Base-by-base conservation (phyloP, 2,113 vertebrate species). In the Brienomyrus brachyistius region DNA sequence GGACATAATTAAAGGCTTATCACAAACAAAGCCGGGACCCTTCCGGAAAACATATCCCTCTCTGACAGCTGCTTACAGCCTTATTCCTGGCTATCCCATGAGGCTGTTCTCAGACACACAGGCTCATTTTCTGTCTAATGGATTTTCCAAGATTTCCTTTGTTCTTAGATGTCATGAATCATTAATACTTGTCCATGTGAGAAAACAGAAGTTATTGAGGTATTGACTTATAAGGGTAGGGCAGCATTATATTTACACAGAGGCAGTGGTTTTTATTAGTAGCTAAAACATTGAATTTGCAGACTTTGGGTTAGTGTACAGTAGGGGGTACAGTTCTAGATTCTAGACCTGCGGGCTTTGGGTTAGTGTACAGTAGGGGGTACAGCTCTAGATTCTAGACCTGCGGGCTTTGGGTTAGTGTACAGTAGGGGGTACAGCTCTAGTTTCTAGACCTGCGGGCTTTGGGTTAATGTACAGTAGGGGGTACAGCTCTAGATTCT, bases 141-240 rank as follows among this genome's bases (percentile, higher is more conserved):
- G 51, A 87, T 87, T 87, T 56, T 87, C 56, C 87, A 88, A 88
- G 56, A 56, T 59, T 88, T 47, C 87, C 21, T 88, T 88, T 88
- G 87, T 62, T 88, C 21, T 88, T 59, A 88, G 54, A 88, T 88
- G 62, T 17, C 87, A 87, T 87, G 54, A 87, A 54, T 87, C 85
- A 87, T 88, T 88, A 59, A 88, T 66, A 88, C 50, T 35, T 45
- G 8, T 47, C 87, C 19, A 8, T 88, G 56, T 88, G 87, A 62
- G 56, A 62, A 40, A 88, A 45, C 87, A 88, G 27, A 54, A 40
- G 51, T 52, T 19, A 87, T 40, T 40, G 51, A 51, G 4, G 27
- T 54, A 19, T 35, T 31, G n/a, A 87, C 51, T 87, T 27, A 40
- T 17, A 87, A 27, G 31, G 85, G 31, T 87, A 52, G n/a, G 15